These are phyloP conservation scores for Gisinianus flammeolus DNA, from an alignment of 2,888 invertebrate genomes.

Conservation along the genomic window DNA sequence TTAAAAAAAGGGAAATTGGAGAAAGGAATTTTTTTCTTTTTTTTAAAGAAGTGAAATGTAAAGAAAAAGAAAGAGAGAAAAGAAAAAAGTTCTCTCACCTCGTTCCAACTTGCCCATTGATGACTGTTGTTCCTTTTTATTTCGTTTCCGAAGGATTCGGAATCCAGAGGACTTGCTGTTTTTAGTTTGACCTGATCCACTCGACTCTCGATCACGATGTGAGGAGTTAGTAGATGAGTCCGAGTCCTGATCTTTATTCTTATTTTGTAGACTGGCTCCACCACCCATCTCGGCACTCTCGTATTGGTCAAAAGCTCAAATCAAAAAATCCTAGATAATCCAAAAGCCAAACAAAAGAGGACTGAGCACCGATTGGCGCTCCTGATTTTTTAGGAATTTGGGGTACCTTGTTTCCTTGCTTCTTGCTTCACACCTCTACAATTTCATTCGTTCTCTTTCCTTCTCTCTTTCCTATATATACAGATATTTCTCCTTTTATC, in stretches of 20 bases:
- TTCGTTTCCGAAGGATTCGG: constrained; percentile 52
- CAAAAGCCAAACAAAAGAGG: constrained; percentile 9
- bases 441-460: background rate
- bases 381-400: background rate
- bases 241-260: constrained; percentile 53
- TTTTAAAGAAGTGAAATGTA: background rate
- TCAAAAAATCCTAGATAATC: constrained; percentile 12
- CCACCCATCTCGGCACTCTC: constrained; percentile 52
- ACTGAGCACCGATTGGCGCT: background rate
- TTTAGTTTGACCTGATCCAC: constrained; percentile 24
- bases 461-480: background rate
- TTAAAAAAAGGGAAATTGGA: constrained; percentile 4
- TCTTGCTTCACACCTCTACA: background rate
- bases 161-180: constrained; percentile 48
- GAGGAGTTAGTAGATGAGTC: constrained; percentile 51
- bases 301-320: background rate
- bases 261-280: constrained; percentile 56
- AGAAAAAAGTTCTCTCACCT: constrained; percentile 42
- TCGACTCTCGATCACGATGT: constrained; percentile 47
- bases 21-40: too few species aligned
- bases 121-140: constrained; percentile 52
- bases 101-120: constrained; percentile 57
- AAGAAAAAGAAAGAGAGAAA: background rate
- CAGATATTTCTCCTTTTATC: background rate
- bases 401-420: background rate